Evolutionary conservation across 1,140 invertebrate genomes (phyloP), one percentile per base, ranked within the genome.

Genomic region (Trachymyrmex cornetzi): DNA sequence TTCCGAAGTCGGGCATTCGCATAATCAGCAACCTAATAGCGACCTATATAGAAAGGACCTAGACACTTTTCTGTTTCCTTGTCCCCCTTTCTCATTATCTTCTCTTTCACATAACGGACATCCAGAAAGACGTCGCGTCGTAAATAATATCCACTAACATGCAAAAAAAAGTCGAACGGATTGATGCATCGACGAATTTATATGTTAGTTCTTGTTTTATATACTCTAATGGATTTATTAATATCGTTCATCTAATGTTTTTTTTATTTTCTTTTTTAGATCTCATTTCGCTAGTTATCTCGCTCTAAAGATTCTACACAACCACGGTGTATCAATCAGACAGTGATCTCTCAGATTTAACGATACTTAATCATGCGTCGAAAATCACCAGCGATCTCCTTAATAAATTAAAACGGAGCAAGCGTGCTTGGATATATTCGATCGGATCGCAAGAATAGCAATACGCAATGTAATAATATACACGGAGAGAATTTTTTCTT

Each of bases 1-100:
- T 91, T 92, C 57, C 88, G 34, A 90, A 91, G 82, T 85, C 89
- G 88, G 88, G 82, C 85, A 87, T 91, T 91, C 90, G 90, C 84
- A 92, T 92, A 92, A 92, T 88, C 84, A 92, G 85, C 86, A 24
- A 88, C 82, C 86, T 92, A 91, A 90, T 92, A 91, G 77, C 88
- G 88, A 92, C 87, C 90, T 34, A 89, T 92, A 91, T 91, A 74
- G 77, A 74, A 88, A 5, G 16, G 61, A 50, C 55, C n/a, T 64
- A 80, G 80, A 38, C 9, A 3, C 38, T 75, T 75, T 30, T 84
- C 38, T 81, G 34, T 82, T 63, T 74, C 57, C 87, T 77, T 34
- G 22, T 86, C 69, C 85, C 82, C 77, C 80, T 79, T 74, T 50
- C 50, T 72, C 53, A 24, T 14, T 48, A 27, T 61, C 53, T 64